Percentiles rank a stretch among this genome's conserved stretches.
phyloP scores from a whole-genome alignment of 2,797 vertebrate genomes.

The Lithobates sylvaticus region DNA sequence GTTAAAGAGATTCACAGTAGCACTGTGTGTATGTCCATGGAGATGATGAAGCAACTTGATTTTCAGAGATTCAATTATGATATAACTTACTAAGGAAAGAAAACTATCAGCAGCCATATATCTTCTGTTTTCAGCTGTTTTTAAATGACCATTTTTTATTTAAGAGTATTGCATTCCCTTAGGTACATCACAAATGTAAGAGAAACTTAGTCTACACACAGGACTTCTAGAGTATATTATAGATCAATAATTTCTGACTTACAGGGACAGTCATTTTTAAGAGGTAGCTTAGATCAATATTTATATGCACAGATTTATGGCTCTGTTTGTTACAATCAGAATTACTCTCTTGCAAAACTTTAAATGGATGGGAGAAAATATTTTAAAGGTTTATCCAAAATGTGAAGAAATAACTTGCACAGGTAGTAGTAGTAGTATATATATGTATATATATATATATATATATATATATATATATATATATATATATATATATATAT shows the following conservation, averaged over 20 bases:
- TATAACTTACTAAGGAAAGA: slow-evolving; percentile 55
- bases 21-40: slow-evolving; percentile 28
- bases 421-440: not conserved
- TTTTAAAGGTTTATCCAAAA: slow-evolving; percentile 15
- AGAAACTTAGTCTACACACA: slow-evolving; percentile 79
- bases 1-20: slow-evolving; percentile 39
- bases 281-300: slow-evolving; percentile 80
- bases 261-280: slow-evolving; percentile 84
- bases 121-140: slow-evolving; percentile 69
- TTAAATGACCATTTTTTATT: slow-evolving; percentile 78
- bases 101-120: slow-evolving; percentile 65
- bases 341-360: slow-evolving; percentile 73
- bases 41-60: slow-evolving; percentile 45
- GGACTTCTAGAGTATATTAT: slow-evolving; percentile 79
- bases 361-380: slow-evolving; percentile 12
- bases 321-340: slow-evolving; percentile 80
- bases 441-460: slow-evolving; percentile 23
- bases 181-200: slow-evolving; percentile 79
- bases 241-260: slow-evolving; percentile 85
- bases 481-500: too few relatives aligned
- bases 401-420: not conserved
- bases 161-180: slow-evolving; percentile 76
- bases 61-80: slow-evolving; percentile 66
- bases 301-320: slow-evolving; percentile 85
- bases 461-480: too few relatives aligned